Conservation (phyloP, 2,797 vertebrate species). For the Epinephelus malabaricus region DNA sequence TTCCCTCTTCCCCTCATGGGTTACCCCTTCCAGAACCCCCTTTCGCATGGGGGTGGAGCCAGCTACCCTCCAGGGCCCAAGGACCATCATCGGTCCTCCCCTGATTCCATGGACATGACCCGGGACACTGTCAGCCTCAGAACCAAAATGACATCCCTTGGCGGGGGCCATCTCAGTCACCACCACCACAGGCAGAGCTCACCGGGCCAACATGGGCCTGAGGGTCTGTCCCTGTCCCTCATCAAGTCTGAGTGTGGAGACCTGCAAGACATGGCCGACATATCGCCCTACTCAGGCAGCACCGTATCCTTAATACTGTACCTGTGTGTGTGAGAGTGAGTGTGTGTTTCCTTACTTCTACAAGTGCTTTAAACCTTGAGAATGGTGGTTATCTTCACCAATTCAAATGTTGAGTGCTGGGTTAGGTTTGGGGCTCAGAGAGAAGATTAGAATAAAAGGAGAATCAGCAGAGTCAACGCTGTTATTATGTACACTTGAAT, state of each 20-base stretch:
- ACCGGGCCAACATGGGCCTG: conserved; percentile 91
- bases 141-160: conserved; percentile 94
- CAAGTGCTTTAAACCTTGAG: background rate
- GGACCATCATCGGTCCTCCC: conserved; percentile 91
- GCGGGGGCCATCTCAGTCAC: conserved; percentile 92
- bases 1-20: conserved; percentile 97
- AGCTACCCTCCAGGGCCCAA: conserved; percentile 90
- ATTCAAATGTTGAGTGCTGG: background rate
- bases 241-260: conserved; percentile 99
- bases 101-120: conserved; percentile 95
- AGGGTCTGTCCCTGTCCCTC: conserved; percentile 96
- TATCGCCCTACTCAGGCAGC: conserved; percentile 97
- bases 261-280: conserved; percentile 98
- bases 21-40: conserved; percentile 95
- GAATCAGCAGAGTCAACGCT: background rate
- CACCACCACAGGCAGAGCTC: conserved; percentile 89
- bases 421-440: background rate
- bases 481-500: background rate
- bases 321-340: background rate
- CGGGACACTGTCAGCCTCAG: conserved; percentile 96
- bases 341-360: background rate
- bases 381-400: too few species aligned
- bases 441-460: background rate
- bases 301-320: conserved; percentile 92
- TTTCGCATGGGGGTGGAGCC: conserved; percentile 87